Percentiles rank a stretch among this genome's conserved stretches.
These are phyloP conservation scores for Meloidogyne chitwoodi DNA, from an alignment of 1,140 invertebrate genomes.

Conservation along the genomic window DNA sequence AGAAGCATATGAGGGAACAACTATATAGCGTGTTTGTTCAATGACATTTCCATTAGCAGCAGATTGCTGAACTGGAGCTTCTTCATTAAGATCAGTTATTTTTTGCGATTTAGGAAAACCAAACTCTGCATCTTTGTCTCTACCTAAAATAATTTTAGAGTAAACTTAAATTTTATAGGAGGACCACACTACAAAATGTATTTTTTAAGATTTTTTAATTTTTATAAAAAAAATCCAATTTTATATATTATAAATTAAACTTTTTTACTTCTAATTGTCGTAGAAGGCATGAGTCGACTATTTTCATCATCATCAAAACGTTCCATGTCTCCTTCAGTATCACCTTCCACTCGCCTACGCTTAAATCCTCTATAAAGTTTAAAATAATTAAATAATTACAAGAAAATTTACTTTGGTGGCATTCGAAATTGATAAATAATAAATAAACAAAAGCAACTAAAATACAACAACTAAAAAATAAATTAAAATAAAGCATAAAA, in stretches of 20 bases:
- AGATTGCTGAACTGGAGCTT: slow-evolving; percentile 17
- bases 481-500: not conserved
- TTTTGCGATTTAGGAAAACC: slow-evolving; percentile 48
- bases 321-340: slow-evolving; percentile 34
- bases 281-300: slow-evolving; percentile 34
- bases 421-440: too few species aligned
- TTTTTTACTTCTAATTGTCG: slow-evolving; percentile 41
- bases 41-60: slow-evolving; percentile 41
- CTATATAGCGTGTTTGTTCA: slow-evolving; percentile 97
- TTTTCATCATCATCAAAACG: slow-evolving; percentile 45
- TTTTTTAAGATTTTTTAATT: too few species aligned
- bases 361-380: slow-evolving; percentile 26
- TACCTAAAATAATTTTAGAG: slow-evolving; percentile 35
- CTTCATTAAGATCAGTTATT: slow-evolving; percentile 56
- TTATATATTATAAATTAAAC: too few species aligned
- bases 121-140: slow-evolving; percentile 56
- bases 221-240: too few species aligned
- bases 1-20: slow-evolving; percentile 94
- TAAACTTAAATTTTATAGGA: too few species aligned
- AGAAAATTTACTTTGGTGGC: slow-evolving; percentile 11
- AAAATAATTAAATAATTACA: not conserved
- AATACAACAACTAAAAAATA: not conserved
- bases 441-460: too few species aligned
- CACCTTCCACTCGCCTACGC: slow-evolving; percentile 41
- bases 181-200: too few species aligned